phyloP scores from a whole-genome alignment of 1,140 invertebrate genomes.

The Tetramorium alpestre region DNA sequence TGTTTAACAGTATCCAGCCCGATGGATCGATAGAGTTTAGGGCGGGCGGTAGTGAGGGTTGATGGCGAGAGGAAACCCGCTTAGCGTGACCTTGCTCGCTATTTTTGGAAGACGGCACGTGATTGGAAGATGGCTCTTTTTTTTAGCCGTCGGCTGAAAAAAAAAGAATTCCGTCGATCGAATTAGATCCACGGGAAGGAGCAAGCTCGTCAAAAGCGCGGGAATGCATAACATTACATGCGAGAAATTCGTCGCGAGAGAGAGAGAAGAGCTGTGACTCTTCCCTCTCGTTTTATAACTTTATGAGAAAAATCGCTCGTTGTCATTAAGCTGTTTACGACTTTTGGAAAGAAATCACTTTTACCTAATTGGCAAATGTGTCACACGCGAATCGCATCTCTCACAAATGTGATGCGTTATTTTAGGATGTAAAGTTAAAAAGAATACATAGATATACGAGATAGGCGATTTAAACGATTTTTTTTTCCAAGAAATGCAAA shows the following conservation, averaged over 20 bases:
- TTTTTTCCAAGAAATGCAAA: neutral
- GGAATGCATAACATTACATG: neutral
- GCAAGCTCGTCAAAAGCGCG: neutral
- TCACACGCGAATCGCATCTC: neutral
- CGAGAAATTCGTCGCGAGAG: neutral
- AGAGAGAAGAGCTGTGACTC: neutral
- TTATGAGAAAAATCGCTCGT: neutral
- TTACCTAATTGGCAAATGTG: neutral
- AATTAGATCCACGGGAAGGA: constrained; percentile 49
- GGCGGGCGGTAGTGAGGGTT: constrained; percentile 38
- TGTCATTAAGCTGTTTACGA: neutral
- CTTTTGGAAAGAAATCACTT: constrained; percentile 11
- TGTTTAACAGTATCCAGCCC: constrained; percentile 28
- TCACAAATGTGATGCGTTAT: neutral
- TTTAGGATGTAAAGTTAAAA: neutral
- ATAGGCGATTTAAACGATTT: neutral
- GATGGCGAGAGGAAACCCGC: constrained; percentile 23
- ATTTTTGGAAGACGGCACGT: constrained; percentile 68
- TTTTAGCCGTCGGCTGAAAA: constrained; percentile 34
- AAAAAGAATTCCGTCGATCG: constrained; percentile 48
- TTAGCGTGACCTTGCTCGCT: constrained; percentile 68
- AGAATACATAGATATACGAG: neutral
- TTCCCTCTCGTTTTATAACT: neutral
- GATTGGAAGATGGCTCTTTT: constrained; percentile 56
- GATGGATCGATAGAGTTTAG: constrained; percentile 69